A percentile compares a stretch with the other conserved stretches of the same genome.
These are phyloP conservation scores for Hydropsyche tenuis DNA, from an alignment of 1,140 invertebrate species.

Conservation along the genomic window DNA sequence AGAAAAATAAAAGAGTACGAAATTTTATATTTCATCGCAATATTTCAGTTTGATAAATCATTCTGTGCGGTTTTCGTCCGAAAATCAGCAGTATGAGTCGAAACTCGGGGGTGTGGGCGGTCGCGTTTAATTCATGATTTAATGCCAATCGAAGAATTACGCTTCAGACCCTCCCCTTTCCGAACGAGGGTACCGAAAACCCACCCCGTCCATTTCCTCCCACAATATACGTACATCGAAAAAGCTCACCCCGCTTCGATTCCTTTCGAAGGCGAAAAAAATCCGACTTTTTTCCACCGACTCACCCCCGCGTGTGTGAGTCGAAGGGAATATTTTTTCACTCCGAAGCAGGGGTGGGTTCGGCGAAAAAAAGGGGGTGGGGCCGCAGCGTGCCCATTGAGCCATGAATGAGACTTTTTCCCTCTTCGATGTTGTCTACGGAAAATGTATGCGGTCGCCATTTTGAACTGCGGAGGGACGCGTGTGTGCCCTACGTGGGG, in stretches of 20 bases:
- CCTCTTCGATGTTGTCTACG: conserved; percentile 20
- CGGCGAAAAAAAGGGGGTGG: not conserved
- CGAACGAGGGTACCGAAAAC: not conserved
- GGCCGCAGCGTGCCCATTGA: conserved; percentile 34
- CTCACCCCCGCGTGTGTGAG: conserved; percentile 35
- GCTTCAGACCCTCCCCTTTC: not conserved
- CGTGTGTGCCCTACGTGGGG: conserved; percentile 7
- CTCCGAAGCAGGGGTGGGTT: not conserved
- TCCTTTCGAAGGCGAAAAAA: too few relatives aligned
- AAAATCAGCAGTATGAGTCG: not conserved
- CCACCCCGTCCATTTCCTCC: not conserved
- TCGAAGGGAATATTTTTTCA: conserved; percentile 36
- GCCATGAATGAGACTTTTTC: conserved; percentile 48
- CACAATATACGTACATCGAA: not conserved
- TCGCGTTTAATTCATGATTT: conserved; percentile 49
- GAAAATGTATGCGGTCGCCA: conserved; percentile 43
- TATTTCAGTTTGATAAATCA: too few relatives aligned
- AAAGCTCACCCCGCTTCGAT: too few relatives aligned
- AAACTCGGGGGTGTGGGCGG: not conserved
- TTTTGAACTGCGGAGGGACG: conserved; percentile 43
- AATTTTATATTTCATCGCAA: too few relatives aligned
- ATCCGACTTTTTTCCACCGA: conserved; percentile 36
- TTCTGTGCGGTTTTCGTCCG: conserved; percentile 8
- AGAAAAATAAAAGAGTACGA: too few relatives aligned
- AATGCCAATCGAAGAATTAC: conserved; percentile 50